Percentiles rank a stretch among this genome's conserved stretches.
phyloP scores from a whole-genome alignment of 2,113 vertebrate genomes.

The Amphilophus citrinellus region DNA sequence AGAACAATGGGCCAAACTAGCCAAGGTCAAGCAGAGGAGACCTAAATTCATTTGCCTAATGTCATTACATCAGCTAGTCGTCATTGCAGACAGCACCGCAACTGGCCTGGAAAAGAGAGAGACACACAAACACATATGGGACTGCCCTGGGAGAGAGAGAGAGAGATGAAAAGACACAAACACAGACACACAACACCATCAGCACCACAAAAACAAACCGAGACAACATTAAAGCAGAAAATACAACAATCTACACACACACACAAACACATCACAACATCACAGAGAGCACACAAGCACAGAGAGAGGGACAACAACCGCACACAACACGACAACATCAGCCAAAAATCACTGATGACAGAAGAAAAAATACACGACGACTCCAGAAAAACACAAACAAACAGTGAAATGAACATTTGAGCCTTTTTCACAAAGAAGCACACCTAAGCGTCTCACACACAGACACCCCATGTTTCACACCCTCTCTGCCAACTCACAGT shows the following conservation, averaged over 20 bases:
- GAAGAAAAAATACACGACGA: background rate
- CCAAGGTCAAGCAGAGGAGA: conserved; percentile 65
- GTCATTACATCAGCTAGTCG: conserved; percentile 76
- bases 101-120: conserved; percentile 70
- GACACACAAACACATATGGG: conserved; percentile 33
- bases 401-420: too few relatives aligned
- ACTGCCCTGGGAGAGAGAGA: conserved; percentile 27
- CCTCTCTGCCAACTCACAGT: conserved; percentile 82
- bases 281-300: conserved; percentile 16
- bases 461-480: background rate
- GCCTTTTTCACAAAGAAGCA: too few relatives aligned
- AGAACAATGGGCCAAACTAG: conserved; percentile 56
- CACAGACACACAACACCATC: conserved; percentile 31
- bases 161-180: conserved; percentile 1
- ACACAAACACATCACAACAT: conserved; percentile 6
- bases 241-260: background rate
- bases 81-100: conserved; percentile 65
- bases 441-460: background rate
- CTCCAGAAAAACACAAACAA: background rate
- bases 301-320: background rate
- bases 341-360: conserved; percentile 1
- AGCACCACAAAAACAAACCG: conserved; percentile 43
- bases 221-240: conserved; percentile 30
- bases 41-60: conserved; percentile 56
- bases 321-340: background rate